A percentile compares a stretch with the other conserved stretches of the same genome.
Evolutionary conservation across 2,797 vertebrate genomes (phyloP).

Genomic region (Morus bassanus): DNA sequence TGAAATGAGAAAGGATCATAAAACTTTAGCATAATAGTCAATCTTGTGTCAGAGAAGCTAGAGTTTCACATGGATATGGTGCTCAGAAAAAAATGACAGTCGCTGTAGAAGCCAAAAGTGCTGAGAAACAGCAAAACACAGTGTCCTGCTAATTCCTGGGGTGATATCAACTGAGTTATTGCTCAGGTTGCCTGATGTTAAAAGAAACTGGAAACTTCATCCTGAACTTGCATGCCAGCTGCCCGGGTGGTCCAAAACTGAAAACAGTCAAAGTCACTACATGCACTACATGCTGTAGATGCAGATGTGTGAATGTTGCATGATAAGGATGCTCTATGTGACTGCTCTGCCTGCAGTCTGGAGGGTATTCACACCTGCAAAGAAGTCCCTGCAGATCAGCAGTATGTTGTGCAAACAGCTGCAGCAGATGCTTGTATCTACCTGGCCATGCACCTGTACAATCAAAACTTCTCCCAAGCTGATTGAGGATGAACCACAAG

Average conservation of each 20-base stretch:
- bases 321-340: not conserved
- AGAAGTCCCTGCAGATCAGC: not conserved
- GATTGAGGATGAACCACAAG: not conserved
- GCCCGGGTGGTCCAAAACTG: not conserved
- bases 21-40: not conserved
- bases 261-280: not conserved
- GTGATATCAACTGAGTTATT: not conserved
- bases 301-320: not conserved
- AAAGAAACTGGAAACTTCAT: not conserved
- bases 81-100: not conserved
- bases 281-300: not conserved
- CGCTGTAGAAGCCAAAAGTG: not conserved
- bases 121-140: not conserved
- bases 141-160: not conserved
- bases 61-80: not conserved
- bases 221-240: not conserved
- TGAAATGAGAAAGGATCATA: not conserved
- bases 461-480: not conserved
- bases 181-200: not conserved
- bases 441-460: not conserved
- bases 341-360: not conserved
- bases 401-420: not conserved
- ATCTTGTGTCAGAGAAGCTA: not conserved
- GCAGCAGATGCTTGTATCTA: not conserved
- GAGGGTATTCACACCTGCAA: not conserved